phyloP scores from a whole-genome alignment of 2,113 vertebrate species.

The Pseudopodoces humilis region DNA sequence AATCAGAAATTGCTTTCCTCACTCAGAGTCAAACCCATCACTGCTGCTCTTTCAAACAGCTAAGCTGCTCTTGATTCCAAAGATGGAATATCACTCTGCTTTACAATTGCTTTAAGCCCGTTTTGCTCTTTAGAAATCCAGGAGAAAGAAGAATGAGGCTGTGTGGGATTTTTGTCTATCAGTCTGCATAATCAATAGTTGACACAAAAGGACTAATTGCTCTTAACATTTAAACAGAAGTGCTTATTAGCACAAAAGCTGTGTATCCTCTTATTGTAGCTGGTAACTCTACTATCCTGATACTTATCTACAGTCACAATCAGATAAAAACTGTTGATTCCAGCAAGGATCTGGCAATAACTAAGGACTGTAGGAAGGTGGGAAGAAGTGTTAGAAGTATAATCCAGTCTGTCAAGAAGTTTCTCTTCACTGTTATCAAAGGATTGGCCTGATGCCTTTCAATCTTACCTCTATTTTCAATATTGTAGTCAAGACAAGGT shows the following conservation, averaged over 20 bases:
- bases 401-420: neutral
- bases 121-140: slow-evolving; percentile 40
- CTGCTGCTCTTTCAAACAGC: neutral
- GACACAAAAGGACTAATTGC: slow-evolving; percentile 65
- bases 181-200: slow-evolving; percentile 60
- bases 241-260: slow-evolving; percentile 56
- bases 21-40: neutral
- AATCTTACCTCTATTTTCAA: neutral
- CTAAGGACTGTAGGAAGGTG: neutral
- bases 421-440: neutral
- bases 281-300: slow-evolving; percentile 8
- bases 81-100: neutral
- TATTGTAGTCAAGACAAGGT: neutral
- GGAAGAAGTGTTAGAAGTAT: neutral
- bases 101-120: neutral
- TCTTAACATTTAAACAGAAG: slow-evolving; percentile 59
- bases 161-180: slow-evolving; percentile 27
- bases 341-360: neutral
- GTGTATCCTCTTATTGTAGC: slow-evolving; percentile 49
- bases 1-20: neutral
- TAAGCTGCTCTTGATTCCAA: neutral
- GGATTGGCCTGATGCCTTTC: neutral
- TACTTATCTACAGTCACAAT: slow-evolving; percentile 3
- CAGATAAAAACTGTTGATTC: slow-evolving; percentile 11
- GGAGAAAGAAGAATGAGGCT: slow-evolving; percentile 30